Conservation (phyloP, 2,888 invertebrate genomes). For the Temnothorax ravouxi region DNA sequence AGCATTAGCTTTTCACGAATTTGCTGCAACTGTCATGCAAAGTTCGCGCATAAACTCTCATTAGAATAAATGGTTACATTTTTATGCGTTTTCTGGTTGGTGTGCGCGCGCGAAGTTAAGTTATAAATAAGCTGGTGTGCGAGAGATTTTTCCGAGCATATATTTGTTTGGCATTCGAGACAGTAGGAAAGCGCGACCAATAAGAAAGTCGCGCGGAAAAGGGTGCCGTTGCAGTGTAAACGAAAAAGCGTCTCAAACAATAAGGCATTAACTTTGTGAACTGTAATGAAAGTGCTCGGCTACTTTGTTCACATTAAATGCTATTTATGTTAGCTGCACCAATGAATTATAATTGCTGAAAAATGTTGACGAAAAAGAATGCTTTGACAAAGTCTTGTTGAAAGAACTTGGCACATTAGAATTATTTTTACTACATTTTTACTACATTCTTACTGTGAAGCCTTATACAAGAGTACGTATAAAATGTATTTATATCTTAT, state of each 20-base stretch:
- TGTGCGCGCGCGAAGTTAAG: constrained; percentile 19
- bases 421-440: constrained; percentile 5
- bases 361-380: constrained; percentile 15
- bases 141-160: constrained; percentile 31
- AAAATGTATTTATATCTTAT: too few relatives aligned
- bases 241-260: constrained; percentile 28
- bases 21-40: constrained; percentile 20
- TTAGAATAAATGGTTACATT: constrained; percentile 41
- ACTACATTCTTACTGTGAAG: neutral
- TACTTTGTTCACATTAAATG: constrained; percentile 35
- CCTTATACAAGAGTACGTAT: neutral
- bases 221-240: constrained; percentile 1
- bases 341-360: constrained; percentile 29
- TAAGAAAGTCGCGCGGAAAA: constrained; percentile 17
- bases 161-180: constrained; percentile 43
- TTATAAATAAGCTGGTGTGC: constrained; percentile 45
- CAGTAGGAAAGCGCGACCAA: constrained; percentile 4
- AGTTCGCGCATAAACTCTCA: constrained; percentile 43
- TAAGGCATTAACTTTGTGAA: constrained; percentile 19
- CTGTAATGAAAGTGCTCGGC: constrained; percentile 25
- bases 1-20: constrained; percentile 18
- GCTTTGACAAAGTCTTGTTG: neutral
- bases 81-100: constrained; percentile 34
- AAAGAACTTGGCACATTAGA: neutral
- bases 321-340: constrained; percentile 19